These are phyloP conservation scores for Monoplex corrugatus DNA, from an alignment of 2,888 invertebrate genomes.

Conservation along the genomic window DNA sequence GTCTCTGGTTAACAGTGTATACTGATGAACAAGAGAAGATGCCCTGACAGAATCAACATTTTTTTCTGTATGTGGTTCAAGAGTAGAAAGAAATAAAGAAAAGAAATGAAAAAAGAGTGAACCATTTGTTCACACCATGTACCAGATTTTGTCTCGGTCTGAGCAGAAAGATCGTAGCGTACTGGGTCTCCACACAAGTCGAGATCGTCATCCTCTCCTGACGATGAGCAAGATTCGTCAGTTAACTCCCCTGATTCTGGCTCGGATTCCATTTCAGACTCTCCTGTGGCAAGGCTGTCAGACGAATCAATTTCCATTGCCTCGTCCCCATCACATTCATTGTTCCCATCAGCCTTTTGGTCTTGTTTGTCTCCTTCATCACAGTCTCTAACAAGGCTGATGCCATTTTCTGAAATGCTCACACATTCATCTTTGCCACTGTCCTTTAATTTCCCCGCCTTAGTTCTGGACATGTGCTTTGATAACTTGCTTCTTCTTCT, in stretches of 20 bases:
- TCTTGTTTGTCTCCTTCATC: not conserved
- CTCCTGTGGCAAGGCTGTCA: slow-evolving; percentile 55
- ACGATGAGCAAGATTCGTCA: slow-evolving; percentile 29
- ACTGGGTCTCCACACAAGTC: slow-evolving; percentile 24
- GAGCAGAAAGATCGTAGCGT: not conserved
- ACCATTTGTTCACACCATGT: not conserved
- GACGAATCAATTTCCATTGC: slow-evolving; percentile 47
- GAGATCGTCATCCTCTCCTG: slow-evolving; percentile 44
- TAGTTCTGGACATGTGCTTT: not conserved
- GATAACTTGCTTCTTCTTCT: not conserved
- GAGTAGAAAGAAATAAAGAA: not conserved
- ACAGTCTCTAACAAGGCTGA: not conserved
- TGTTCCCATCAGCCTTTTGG: not conserved
- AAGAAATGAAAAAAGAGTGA: not conserved
- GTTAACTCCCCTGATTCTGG: slow-evolving; percentile 64
- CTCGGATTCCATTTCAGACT: slow-evolving; percentile 57
- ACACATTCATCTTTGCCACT: not conserved
- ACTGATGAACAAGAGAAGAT: too few relatives aligned
- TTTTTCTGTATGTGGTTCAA: too few relatives aligned
- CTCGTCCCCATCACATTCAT: not conserved
- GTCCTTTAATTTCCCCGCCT: not conserved
- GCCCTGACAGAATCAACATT: too few relatives aligned
- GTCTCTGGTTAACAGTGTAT: too few relatives aligned
- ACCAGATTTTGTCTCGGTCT: not conserved
- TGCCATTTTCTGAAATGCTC: not conserved